Base-by-base conservation (phyloP, 2,797 vertebrate species). In the Oryzias sinensis region DNA sequence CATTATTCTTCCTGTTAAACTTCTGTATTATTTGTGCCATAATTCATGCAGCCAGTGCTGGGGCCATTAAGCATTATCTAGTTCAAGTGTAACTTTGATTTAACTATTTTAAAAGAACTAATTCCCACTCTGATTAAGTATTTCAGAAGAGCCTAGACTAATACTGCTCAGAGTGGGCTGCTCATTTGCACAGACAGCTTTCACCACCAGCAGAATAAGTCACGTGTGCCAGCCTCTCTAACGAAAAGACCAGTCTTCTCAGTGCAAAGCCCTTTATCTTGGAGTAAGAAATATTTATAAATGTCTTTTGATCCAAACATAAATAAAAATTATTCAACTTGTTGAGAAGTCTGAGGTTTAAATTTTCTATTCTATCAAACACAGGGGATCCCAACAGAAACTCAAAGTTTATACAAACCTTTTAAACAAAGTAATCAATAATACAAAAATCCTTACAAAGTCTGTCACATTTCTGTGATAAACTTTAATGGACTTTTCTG, bases 1-100 rank as follows among this genome's bases (percentile, higher is more conserved):
- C 57, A 69, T 67, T 62, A 58, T 82, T 79, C 63, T 60, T 77
- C 29, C 60, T 15, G 14, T 67, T 59, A 29, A 59, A 65, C 69
- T 41, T 54, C 41, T 14, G 27, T 46, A 13, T 56, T 24, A 48
- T 3, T 66, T 70, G 52, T 49, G 25, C 25, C n/a, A 56, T 60
- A 79, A 48, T 56, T 43, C 57, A 78, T 68, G 70, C 75, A 69
- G 9, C 45, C 48, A 56, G 64, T 49, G 18, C 15, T 24, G 43
- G 0, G 43, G 15, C 57, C 55, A 77, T 71, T 40, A 52, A 72
- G 59, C 25, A 42, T 13, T 13, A 52, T 58, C 53, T 18, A 40
- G 60, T 60, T 67, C 33, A 53, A 17, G 59, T 63, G 59, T 70
- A 63, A 85, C 74, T 63, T 69, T 65, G 46, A 79, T 82, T 72